These are phyloP conservation scores for Prionace glauca DNA, from an alignment of 2,797 vertebrate genomes.

Conservation along the genomic window DNA sequence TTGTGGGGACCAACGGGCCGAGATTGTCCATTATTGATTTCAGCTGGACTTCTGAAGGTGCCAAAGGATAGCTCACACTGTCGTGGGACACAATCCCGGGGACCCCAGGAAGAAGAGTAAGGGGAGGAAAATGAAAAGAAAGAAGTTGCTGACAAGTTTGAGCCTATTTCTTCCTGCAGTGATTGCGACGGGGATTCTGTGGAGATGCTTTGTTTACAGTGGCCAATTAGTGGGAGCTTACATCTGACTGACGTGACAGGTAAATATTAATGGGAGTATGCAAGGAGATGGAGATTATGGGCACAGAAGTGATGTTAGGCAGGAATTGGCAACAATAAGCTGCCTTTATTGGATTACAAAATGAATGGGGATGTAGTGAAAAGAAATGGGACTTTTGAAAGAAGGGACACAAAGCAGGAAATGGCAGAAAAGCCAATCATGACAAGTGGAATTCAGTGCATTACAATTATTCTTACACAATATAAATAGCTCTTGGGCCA, in stretches of 20 bases:
- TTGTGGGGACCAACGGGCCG: background rate
- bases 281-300: slow-evolving; percentile 2
- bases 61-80: background rate
- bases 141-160: background rate
- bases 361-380: slow-evolving; percentile 25
- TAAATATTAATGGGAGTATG: slow-evolving; percentile 31
- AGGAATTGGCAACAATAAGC: slow-evolving; percentile 24
- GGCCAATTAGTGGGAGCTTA: slow-evolving; percentile 28
- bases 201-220: slow-evolving; percentile 12
- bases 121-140: background rate
- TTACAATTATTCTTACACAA: slow-evolving; percentile 22
- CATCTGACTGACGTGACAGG: slow-evolving; percentile 31
- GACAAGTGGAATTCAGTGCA: slow-evolving; percentile 32
- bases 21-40: background rate
- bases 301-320: slow-evolving; percentile 23
- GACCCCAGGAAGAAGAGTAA: background rate
- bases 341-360: slow-evolving; percentile 22
- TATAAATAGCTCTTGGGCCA: background rate
- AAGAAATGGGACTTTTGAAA: slow-evolving; percentile 29
- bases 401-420: slow-evolving; percentile 23
- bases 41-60: background rate
- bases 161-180: background rate
- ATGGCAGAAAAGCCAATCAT: slow-evolving; percentile 22
- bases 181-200: background rate
- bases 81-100: background rate